Evolutionary conservation across 2,888 invertebrate genomes (phyloP), one percentile per base, ranked within the genome.

Genomic region (Xanthorhoe designata): DNA sequence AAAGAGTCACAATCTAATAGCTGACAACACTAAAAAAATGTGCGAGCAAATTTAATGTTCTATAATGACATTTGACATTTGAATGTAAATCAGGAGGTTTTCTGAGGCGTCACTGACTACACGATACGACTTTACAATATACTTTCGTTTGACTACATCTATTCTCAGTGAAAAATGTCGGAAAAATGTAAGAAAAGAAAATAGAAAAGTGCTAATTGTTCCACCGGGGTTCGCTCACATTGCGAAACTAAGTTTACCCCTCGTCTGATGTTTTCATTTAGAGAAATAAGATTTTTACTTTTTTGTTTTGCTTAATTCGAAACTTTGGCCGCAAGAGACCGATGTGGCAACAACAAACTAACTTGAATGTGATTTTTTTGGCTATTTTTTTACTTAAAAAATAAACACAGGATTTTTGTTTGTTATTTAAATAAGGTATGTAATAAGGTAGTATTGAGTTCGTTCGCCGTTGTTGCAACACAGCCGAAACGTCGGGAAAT

Each of bases 201-300:
- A 32, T 52, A 54, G 55, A 29, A 58, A 73, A 73, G 71, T 70
- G 67, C 65, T 73, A 71, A 73, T 69, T 67, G 19, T 54, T 61
- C 73, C 70, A 58, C 47, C 45, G 69, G 72, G 73, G 50, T 57
- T 53, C 59, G 42, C 61, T 65, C 67, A 66, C 65, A 66, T 66
- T 18, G 13, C 56, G 9, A 64, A 70, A 70, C 67, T 69, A 57
- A 68, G 64, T 69, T 70, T 53, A 17, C 60, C 56, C 63, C 65
- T 65, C 54, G 61, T 63, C 38, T 13, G 38, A 42, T 10, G 38
- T 32, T 49, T 35, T 57, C 49, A 51, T 58, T 71, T 59, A 45
- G 35, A 62, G 65, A 61, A 70, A 69, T 56, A 65, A 57, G 55
- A 56, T 62, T 60, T 63, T 61, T 56, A 51, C 50, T 17, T 47